phyloP scores from a whole-genome alignment of 2,888 invertebrate genomes.

The Aspidiotus rigidus region DNA sequence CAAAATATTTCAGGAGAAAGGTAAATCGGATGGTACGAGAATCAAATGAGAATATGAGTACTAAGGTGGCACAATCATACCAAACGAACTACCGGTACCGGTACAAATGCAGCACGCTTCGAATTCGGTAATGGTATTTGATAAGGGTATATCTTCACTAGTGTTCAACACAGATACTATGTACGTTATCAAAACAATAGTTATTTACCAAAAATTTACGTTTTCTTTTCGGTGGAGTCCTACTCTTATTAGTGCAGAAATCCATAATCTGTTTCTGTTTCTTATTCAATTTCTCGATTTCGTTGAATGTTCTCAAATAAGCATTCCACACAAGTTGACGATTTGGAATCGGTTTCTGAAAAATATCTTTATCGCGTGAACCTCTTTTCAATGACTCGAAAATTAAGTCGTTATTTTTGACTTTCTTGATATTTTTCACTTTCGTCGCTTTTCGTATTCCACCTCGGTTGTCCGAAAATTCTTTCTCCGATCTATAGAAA shows the following conservation, averaged over 20 bases:
- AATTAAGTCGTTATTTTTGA: constrained; percentile 8
- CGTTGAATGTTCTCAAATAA: constrained; percentile 12
- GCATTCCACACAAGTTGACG: constrained; percentile 15
- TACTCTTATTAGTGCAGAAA: constrained; percentile 19
- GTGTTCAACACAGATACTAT: too few relatives aligned
- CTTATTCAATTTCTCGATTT: constrained; percentile 24
- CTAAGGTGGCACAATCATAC: too few relatives aligned
- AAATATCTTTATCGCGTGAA: background rate
- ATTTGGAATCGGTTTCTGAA: background rate
- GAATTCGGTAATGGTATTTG: too few relatives aligned
- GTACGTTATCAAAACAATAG: background rate
- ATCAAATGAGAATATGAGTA: too few relatives aligned
- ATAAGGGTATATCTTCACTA: too few relatives aligned
- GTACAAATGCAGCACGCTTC: too few relatives aligned
- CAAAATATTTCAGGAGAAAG: too few relatives aligned
- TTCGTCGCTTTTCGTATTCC: constrained; percentile 15
- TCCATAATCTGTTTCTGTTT: constrained; percentile 17
- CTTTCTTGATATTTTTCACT: constrained; percentile 15
- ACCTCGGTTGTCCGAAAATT: background rate
- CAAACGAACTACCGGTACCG: too few relatives aligned
- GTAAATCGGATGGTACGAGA: too few relatives aligned
- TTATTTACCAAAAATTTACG: constrained; percentile 23
- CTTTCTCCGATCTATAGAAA: background rate
- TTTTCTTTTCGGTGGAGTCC: constrained; percentile 23
- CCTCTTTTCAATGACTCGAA: constrained; percentile 12